Conservation (phyloP, 2,888 invertebrate genomes). For the Syrphus vitripennis region DNA sequence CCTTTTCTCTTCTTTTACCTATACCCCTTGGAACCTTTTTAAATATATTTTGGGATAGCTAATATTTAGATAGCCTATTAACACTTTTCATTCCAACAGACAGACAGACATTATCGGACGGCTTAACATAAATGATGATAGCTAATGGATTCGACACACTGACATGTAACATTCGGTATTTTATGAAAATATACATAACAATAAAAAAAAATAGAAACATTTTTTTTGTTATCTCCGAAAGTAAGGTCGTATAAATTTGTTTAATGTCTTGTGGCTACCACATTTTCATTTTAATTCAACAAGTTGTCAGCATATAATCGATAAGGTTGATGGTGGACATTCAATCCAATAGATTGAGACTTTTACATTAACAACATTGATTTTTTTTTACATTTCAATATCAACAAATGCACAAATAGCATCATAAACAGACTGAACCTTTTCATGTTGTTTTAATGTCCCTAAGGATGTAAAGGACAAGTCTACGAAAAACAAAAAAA, state of each 20-base stretch:
- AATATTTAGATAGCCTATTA: slow-evolving; percentile 45
- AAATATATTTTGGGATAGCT: slow-evolving; percentile 6
- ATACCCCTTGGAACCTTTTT: slow-evolving; percentile 12
- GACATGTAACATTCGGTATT: not conserved
- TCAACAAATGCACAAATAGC: not conserved
- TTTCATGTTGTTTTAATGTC: not conserved
- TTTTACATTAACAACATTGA: slow-evolving; percentile 9
- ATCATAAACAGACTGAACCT: not conserved
- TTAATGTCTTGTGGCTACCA: slow-evolving; percentile 29
- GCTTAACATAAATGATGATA: slow-evolving; percentile 13
- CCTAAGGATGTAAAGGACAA: not conserved
- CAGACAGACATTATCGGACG: not conserved
- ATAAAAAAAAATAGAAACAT: not conserved
- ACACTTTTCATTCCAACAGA: slow-evolving; percentile 46
- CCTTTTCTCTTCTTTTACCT: not conserved
- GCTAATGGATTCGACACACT: not conserved
- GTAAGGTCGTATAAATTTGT: slow-evolving; percentile 15
- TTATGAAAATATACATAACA: not conserved
- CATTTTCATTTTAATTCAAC: slow-evolving; percentile 28
- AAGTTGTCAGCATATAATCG: slow-evolving; percentile 4
- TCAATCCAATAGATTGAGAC: not conserved
- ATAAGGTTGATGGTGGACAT: slow-evolving; percentile 14
- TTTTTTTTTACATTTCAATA: not conserved
- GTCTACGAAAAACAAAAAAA: not conserved
- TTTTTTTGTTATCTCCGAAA: not conserved